Conservation (phyloP, 2,113 vertebrate species). For the Panthera leo region DNA sequence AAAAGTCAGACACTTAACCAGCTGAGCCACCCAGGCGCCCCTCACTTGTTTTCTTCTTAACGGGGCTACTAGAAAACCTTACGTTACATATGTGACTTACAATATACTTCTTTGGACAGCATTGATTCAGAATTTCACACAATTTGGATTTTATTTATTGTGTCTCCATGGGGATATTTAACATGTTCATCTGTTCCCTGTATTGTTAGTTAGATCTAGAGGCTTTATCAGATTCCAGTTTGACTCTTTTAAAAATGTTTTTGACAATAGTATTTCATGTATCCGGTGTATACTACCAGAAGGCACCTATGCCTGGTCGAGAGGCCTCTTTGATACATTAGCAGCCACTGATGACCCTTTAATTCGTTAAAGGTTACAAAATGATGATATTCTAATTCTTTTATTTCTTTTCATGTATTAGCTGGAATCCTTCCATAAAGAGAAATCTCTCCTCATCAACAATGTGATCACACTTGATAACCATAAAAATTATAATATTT, state of each 20-base stretch:
- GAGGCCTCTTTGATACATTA: background rate
- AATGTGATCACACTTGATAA: background rate
- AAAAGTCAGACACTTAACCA: too few relatives aligned
- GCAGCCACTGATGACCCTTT: background rate
- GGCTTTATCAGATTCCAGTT: background rate
- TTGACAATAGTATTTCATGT: background rate
- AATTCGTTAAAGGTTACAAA: slow-evolving; percentile 4
- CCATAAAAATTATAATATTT: background rate
- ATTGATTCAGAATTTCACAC: background rate
- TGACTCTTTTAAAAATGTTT: background rate
- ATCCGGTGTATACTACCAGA: background rate
- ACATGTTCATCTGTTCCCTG: background rate
- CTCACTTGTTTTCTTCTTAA: background rate
- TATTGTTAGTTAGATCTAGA: background rate
- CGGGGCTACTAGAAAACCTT: background rate
- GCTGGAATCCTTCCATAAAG: background rate
- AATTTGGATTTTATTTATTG: background rate
- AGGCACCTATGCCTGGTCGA: background rate
- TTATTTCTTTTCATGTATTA: background rate
- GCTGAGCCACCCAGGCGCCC: too few relatives aligned
- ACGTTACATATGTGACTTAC: background rate
- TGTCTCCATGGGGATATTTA: background rate
- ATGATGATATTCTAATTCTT: background rate
- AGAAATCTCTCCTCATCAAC: background rate
- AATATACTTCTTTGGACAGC: background rate